phyloP scores from a whole-genome alignment of 2,888 invertebrate genomes.

The Zele albiditarsus region DNA sequence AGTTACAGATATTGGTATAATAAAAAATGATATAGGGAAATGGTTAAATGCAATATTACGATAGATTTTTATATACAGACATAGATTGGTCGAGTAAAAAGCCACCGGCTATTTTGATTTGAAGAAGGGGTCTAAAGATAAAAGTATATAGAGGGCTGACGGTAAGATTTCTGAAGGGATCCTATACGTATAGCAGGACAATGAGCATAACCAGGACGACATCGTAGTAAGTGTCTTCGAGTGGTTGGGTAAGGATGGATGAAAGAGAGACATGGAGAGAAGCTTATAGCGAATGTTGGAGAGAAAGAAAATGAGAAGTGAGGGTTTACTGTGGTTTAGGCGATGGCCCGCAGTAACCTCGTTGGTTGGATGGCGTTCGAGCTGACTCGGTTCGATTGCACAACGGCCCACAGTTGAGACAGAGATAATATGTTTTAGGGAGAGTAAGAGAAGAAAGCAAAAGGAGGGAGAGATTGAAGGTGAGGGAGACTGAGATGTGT shows the following conservation, averaged over 20 bases:
- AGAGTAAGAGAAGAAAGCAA: constrained; percentile 41
- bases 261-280: constrained; percentile 17
- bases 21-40: neutral
- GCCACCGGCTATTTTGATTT: neutral
- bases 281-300: neutral
- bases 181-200: constrained; percentile 8
- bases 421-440: constrained; percentile 36
- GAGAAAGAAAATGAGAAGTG: constrained; percentile 23
- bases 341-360: constrained; percentile 69
- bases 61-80: neutral
- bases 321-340: constrained; percentile 62
- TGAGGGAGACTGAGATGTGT: constrained; percentile 42
- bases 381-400: constrained; percentile 61
- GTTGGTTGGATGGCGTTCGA: constrained; percentile 50
- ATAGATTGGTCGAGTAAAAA: neutral
- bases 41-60: neutral
- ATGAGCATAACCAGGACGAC: constrained; percentile 4
- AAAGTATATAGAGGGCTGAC: constrained; percentile 6
- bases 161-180: neutral
- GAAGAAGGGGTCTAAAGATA: neutral
- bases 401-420: constrained; percentile 46
- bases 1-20: neutral
- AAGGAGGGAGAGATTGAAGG: constrained; percentile 43
- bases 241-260: constrained; percentile 11
- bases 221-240: constrained; percentile 5